phyloP scores from a whole-genome alignment of 2,888 invertebrate genomes.

The Lasioglossum oenotherae region DNA sequence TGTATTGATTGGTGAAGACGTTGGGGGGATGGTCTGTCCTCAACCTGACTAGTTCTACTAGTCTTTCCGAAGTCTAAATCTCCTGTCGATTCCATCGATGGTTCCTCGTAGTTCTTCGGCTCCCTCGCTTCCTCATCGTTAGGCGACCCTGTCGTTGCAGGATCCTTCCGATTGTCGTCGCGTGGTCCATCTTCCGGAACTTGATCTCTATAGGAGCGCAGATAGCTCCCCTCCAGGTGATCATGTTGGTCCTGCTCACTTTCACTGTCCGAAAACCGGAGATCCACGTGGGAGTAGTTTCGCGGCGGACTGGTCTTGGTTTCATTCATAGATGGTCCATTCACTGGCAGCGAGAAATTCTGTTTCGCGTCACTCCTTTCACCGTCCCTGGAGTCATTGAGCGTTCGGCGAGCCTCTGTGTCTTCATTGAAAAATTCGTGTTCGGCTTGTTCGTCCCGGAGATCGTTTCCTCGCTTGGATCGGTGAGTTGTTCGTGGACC shows the following conservation, averaged over 20 bases:
- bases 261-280: background rate
- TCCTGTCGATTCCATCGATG: background rate
- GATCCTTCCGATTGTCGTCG: background rate
- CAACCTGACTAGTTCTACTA: background rate
- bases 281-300: slow-evolving; percentile 16
- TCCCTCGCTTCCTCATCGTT: background rate
- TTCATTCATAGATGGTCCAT: slow-evolving; percentile 56
- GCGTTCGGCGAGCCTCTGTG: background rate
- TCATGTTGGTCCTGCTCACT: background rate
- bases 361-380: slow-evolving; percentile 48
- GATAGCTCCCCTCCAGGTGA: background rate
- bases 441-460: background rate
- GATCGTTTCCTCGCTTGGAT: background rate
- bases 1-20: background rate
- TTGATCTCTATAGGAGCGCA: background rate
- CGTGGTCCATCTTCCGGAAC: background rate
- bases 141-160: background rate
- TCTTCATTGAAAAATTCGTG: slow-evolving; percentile 26
- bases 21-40: too few species aligned
- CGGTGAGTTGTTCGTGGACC: too few species aligned
- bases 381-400: slow-evolving; percentile 39
- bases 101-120: background rate
- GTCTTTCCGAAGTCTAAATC: background rate
- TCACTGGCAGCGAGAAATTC: slow-evolving; percentile 50
- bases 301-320: slow-evolving; percentile 16